These are phyloP conservation scores for Lamprologus lemairii DNA, from an alignment of 2,113 vertebrate genomes.

Conservation along the genomic window DNA sequence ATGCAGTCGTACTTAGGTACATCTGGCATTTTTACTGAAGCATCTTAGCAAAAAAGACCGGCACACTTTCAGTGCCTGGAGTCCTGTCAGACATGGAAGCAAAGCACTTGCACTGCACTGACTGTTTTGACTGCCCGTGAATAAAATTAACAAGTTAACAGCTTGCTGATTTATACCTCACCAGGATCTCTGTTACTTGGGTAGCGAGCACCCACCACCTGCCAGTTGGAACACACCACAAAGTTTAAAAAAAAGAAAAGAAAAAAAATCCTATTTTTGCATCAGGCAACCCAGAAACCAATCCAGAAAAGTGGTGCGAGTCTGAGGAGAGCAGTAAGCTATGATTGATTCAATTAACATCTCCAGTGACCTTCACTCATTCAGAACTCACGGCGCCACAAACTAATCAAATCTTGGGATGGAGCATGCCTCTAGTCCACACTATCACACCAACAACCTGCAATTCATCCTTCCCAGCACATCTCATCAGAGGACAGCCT, in stretches of 20 bases:
- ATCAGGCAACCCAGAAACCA: neutral
- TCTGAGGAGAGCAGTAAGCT: neutral
- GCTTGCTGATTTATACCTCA: neutral
- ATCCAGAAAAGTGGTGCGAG: neutral
- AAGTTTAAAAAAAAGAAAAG: rapidly evolving
- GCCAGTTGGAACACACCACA: neutral
- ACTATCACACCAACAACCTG: constrained; percentile 15
- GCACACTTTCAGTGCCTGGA: neutral
- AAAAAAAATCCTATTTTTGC: neutral
- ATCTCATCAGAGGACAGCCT: constrained; percentile 6
- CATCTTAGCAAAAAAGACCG: neutral
- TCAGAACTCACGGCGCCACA: constrained; percentile 4
- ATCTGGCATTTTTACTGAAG: neutral
- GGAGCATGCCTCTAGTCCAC: neutral
- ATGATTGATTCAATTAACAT: constrained; percentile 37
- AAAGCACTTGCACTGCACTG: neutral
- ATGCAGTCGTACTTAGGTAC: neutral
- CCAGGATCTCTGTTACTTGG: neutral
- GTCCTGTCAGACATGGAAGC: neutral
- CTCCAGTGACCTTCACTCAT: constrained; percentile 30
- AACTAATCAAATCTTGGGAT: constrained; percentile 18
- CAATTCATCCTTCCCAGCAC: constrained; percentile 9
- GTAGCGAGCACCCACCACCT: neutral
- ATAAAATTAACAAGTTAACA: neutral
- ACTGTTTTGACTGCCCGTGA: neutral